phyloP scores from a whole-genome alignment of 1,140 invertebrate species.

The Episyrphus balteatus region DNA sequence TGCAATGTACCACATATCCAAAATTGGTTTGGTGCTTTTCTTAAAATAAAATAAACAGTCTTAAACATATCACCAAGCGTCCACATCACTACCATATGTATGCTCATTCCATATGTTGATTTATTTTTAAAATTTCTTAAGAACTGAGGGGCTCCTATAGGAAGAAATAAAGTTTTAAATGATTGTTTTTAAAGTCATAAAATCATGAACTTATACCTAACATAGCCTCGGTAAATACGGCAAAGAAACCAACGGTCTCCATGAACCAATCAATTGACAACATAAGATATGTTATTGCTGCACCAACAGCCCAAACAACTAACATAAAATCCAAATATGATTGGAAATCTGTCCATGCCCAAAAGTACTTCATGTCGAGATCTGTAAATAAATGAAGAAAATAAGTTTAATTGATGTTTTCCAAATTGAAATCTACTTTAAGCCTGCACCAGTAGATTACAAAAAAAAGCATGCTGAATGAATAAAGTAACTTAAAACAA shows the following conservation, averaged over 20 bases:
- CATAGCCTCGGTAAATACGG: slow-evolving; percentile 94
- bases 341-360: slow-evolving; percentile 98
- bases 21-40: slow-evolving; percentile 87
- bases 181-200: background rate
- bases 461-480: no score
- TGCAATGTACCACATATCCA: slow-evolving; percentile 90
- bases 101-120: slow-evolving; percentile 62
- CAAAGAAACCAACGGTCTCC: slow-evolving; percentile 82
- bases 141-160: slow-evolving; percentile 68
- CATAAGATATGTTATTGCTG: slow-evolving; percentile 79
- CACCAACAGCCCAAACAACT: slow-evolving; percentile 70
- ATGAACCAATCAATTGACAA: slow-evolving; percentile 71
- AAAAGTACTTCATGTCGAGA: slow-evolving; percentile 86
- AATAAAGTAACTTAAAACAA: no score
- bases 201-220: slow-evolving; percentile 54
- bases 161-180: slow-evolving; percentile 8
- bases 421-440: no score
- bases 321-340: slow-evolving; percentile 91
- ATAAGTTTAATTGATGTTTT: background rate
- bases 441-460: no score
- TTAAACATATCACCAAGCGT: slow-evolving; percentile 92
- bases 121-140: slow-evolving; percentile 68
- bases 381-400: slow-evolving; percentile 47
- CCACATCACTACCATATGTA: slow-evolving; percentile 96
- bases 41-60: slow-evolving; percentile 87